Evolutionary conservation across 2,797 vertebrate genomes (phyloP).

Genomic region (Sibirionetta formosa): DNA sequence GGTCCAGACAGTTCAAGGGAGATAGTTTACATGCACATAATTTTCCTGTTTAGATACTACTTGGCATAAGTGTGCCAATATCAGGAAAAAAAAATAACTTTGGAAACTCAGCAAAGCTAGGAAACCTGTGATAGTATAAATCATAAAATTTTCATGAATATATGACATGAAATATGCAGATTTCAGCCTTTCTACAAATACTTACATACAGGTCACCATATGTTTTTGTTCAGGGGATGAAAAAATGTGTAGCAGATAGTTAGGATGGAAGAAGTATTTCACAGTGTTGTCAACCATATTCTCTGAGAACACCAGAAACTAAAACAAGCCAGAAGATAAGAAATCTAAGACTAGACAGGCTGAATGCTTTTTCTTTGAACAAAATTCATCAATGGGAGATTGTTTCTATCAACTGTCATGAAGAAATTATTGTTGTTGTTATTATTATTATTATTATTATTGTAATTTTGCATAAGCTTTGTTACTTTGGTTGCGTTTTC

Average conservation of each 20-base stretch:
- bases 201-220: fast-evolving
- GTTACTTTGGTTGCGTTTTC: not conserved
- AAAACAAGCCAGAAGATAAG: not conserved
- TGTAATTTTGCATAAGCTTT: not conserved
- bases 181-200: not conserved
- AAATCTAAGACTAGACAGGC: not conserved
- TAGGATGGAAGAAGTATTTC: not conserved
- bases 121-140: not conserved
- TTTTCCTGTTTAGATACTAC: not conserved
- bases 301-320: not conserved
- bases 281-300: not conserved
- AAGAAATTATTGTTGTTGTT: not conserved
- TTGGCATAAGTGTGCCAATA: not conserved
- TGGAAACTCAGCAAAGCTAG: not conserved
- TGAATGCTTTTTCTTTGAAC: not conserved
- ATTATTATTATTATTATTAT: not conserved
- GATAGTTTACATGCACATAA: not conserved
- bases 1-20: not conserved
- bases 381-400: not conserved
- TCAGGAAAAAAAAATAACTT: not conserved
- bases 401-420: not conserved
- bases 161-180: not conserved
- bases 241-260: not conserved
- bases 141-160: not conserved
- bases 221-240: not conserved